Base-by-base conservation (phyloP, 2,113 vertebrate species). In the Camelus bactrianus region DNA sequence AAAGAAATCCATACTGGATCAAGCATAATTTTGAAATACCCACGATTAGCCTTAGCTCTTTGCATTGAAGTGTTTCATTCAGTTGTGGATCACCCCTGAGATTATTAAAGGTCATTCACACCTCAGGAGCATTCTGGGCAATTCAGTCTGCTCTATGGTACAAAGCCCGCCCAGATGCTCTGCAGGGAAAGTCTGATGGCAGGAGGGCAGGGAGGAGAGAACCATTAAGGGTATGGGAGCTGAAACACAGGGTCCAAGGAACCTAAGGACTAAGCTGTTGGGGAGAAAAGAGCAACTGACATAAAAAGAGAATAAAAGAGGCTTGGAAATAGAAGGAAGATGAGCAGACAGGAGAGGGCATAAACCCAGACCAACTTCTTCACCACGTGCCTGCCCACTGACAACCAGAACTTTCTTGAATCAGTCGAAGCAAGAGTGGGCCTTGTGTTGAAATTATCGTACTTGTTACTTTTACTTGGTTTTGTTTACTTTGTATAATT, bases 401-500 rank as follows among this genome's bases (percentile, higher is more conserved):
- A 84, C 19, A 50, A 38, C 54, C 70, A 62, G 89, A n/a, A 19
- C 38, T 32, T 38, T 35, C 65, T 42, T 30, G 65, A 52, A 35
- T 20, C 19, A 89, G 79, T 42, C 60, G 26, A 20, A 54, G 52
- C 52, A 54, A 54, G 14, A 15, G 52, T 26, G 8, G 9, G 46
- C 8, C 48, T n/a, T 56, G 9, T 22, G 24, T 32, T 73, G 38
- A 16, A 13, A 14, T 85, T 81, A 50, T 56, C 46, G 2, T 7
- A 38, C 8, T 30, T 75, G 30, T 77, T 32, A 56, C 86, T 76
- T 70, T 56, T 69, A 48, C 69, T 77, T 93, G 5, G 15, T 79
- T 93, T 87, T 38, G 75, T 80, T 93, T 84, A 72, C n/a, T 91
- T 84, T 48, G 30, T 48, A 20, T 87, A 83, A 60, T 56, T 60